Percentiles rank a stretch among this genome's conserved stretches.
These are phyloP conservation scores for Meda fulgida DNA, from an alignment of 2,797 vertebrate genomes.

Conservation along the genomic window DNA sequence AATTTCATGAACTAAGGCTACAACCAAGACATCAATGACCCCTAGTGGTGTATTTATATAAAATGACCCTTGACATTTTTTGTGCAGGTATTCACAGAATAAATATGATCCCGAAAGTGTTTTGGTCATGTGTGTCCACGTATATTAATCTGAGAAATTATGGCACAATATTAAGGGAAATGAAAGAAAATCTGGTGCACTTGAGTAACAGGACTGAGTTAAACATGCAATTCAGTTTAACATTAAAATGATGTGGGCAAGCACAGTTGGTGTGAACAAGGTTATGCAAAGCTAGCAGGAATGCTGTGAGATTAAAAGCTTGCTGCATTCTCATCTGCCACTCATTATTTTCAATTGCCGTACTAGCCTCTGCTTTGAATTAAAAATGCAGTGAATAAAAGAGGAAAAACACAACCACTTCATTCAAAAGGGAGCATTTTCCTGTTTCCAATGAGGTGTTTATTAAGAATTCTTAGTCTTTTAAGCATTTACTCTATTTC, in stretches of 20 bases:
- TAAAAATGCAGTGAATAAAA: not conserved
- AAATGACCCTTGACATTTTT: not conserved
- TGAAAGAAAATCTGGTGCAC: not conserved
- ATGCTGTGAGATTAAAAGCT: not conserved
- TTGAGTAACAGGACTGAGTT: not conserved
- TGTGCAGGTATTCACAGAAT: not conserved
- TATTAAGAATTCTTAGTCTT: not conserved
- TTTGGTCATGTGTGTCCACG: not conserved
- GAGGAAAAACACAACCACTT: not conserved
- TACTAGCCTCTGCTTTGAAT: not conserved
- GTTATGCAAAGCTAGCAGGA: not conserved
- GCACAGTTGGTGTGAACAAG: not conserved
- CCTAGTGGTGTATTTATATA: slow-evolving; percentile 18
- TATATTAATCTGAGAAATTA: not conserved
- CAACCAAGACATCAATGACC: slow-evolving; percentile 1
- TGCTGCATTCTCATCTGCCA: not conserved
- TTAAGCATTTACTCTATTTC: too few species aligned
- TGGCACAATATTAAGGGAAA: not conserved
- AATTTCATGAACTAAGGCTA: not conserved
- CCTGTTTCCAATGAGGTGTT: not conserved
- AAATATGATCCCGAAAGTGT: not conserved
- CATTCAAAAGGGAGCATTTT: not conserved
- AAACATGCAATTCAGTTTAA: not conserved
- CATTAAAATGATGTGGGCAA: not conserved
- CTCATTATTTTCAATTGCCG: not conserved